A percentile compares a stretch with the other conserved stretches of the same genome.
These are phyloP conservation scores for Drosophila setosimentum DNA, from an alignment of 2,888 invertebrate species.

Conservation along the genomic window DNA sequence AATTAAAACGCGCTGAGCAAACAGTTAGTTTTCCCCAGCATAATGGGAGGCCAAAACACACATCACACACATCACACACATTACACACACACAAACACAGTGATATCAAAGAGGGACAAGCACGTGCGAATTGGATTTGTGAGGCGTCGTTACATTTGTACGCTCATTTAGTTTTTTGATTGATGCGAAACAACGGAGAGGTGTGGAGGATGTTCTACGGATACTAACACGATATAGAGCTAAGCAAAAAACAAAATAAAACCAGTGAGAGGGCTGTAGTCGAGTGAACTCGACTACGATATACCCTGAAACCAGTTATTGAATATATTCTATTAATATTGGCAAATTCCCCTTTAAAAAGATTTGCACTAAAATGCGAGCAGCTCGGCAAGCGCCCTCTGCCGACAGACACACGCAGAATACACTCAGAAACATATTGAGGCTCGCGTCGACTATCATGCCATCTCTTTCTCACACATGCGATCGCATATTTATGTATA, in stretches of 20 bases:
- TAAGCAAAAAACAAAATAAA: conserved; percentile 1
- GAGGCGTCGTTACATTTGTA: conserved; percentile 53
- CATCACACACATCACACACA: not conserved
- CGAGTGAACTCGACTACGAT: too few relatives aligned
- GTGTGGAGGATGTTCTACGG: conserved; percentile 1
- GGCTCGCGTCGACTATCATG: too few relatives aligned
- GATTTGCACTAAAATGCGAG: too few relatives aligned
- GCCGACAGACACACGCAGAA: too few relatives aligned
- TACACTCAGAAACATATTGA: too few relatives aligned
- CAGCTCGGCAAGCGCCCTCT: too few relatives aligned
- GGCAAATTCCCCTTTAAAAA: too few relatives aligned
- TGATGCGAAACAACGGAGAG: conserved; percentile 47
- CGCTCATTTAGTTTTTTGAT: conserved; percentile 64
- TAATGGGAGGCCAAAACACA: not conserved
- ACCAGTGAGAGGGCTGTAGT: too few relatives aligned
- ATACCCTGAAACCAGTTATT: too few relatives aligned
- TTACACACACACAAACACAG: not conserved
- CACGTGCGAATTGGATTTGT: conserved; percentile 72
- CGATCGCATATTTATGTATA: too few relatives aligned
- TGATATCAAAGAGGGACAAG: conserved; percentile 38
- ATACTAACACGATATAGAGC: conserved; percentile 31
- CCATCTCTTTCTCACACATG: too few relatives aligned
- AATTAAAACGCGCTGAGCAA: conserved; percentile 73
- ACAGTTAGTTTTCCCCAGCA: conserved; percentile 34
- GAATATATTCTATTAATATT: too few relatives aligned